Evolutionary conservation across 2,797 vertebrate genomes (phyloP).

Genomic region (Scarus forsteni): DNA sequence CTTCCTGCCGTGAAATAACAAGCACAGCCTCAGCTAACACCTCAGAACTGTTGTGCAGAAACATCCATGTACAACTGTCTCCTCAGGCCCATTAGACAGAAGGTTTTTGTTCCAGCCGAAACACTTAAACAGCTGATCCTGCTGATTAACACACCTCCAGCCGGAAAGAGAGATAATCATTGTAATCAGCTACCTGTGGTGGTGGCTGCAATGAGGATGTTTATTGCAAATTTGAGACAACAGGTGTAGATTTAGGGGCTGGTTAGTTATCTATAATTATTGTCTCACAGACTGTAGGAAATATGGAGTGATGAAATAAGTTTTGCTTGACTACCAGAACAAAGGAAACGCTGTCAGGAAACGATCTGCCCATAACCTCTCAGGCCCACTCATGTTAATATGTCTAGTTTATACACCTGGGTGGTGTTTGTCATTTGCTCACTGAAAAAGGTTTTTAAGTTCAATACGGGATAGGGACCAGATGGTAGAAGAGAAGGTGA

Average conservation of each 20-base stretch:
- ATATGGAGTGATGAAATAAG: too few species aligned
- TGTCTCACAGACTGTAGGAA: too few species aligned
- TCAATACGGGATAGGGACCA: too few species aligned
- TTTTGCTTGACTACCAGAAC: too few species aligned
- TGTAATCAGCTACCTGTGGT: constrained; percentile 22
- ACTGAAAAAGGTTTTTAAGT: too few species aligned
- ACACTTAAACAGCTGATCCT: constrained; percentile 45
- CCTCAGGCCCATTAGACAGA: constrained; percentile 45
- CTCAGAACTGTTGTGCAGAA: constrained; percentile 44
- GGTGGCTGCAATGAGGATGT: constrained; percentile 33
- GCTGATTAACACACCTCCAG: constrained; percentile 55
- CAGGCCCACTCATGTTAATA: too few species aligned
- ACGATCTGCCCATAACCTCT: too few species aligned
- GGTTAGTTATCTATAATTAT: background rate
- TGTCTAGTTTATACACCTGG: too few species aligned
- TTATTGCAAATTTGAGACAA: constrained; percentile 1
- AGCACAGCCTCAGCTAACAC: constrained; percentile 42
- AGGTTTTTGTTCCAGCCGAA: constrained; percentile 59
- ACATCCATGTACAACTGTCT: constrained; percentile 51
- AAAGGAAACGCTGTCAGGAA: too few species aligned
- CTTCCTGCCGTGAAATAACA: constrained; percentile 43
- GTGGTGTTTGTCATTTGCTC: too few species aligned
- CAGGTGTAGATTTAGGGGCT: background rate
- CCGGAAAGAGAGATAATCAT: constrained; percentile 35
- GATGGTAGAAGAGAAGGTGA: too few species aligned